Conservation (phyloP, 2,113 vertebrate species). For the Larimichthys polyactis region DNA sequence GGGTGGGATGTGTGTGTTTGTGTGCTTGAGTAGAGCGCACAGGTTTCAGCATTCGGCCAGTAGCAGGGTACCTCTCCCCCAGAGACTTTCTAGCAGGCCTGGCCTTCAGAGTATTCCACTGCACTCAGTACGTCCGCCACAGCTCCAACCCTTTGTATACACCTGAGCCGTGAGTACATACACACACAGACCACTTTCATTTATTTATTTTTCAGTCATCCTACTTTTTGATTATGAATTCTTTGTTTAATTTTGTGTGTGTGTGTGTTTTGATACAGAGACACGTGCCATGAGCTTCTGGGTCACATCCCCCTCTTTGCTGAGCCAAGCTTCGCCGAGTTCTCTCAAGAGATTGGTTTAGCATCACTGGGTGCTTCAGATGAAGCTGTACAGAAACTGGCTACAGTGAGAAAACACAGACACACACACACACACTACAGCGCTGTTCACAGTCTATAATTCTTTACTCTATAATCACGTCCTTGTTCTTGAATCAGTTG, state of each 20-base stretch:
- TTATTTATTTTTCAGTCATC: not conserved
- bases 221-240: not conserved
- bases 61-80: constrained; percentile 38
- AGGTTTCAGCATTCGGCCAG: constrained; percentile 36
- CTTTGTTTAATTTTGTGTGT: not conserved
- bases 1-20: constrained; percentile 5
- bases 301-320: constrained; percentile 32
- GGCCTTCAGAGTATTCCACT: constrained; percentile 44
- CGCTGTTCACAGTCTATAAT: not conserved
- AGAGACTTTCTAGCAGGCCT: constrained; percentile 37
- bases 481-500: not conserved
- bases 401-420: constrained; percentile 21
- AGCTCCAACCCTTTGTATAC: constrained; percentile 36
- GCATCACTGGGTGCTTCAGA: constrained; percentile 37
- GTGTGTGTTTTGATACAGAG: constrained; percentile 16
- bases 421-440: not conserved
- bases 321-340: constrained; percentile 39
- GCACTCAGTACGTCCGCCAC: constrained; percentile 41
- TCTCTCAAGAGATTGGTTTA: constrained; percentile 36
- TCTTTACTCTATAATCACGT: not conserved
- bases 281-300: constrained; percentile 42
- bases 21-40: constrained; percentile 9
- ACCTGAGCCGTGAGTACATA: constrained; percentile 34
- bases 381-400: constrained; percentile 25
- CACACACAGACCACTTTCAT: not conserved